Evolutionary conservation across 2,113 vertebrate species (phyloP).

Genomic region (Silurus glanis): DNA sequence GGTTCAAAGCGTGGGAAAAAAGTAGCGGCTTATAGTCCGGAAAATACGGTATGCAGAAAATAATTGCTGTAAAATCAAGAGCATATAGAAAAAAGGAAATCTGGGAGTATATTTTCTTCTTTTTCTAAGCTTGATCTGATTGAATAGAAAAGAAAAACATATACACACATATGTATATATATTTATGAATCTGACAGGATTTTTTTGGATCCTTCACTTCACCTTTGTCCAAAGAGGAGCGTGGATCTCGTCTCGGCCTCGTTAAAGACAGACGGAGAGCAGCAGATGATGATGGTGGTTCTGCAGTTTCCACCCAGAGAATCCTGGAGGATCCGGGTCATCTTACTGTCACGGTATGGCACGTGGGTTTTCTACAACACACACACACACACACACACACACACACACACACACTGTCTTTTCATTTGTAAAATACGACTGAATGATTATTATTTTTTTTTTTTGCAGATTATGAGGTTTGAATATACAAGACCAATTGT

Average conservation of each 20-base stretch:
- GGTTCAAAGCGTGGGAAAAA: no score
- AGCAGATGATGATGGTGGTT: slow-evolving; percentile 94
- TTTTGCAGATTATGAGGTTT: not conserved
- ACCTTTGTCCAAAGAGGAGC: slow-evolving; percentile 94
- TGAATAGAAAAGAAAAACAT: not conserved
- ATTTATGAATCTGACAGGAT: no score
- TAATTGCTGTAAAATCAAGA: not conserved
- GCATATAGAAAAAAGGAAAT: not conserved
- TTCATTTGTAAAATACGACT: not conserved
- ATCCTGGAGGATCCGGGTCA: slow-evolving; percentile 94
- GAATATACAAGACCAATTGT: not conserved
- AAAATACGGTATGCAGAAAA: no score
- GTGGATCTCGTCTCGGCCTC: slow-evolving; percentile 92
- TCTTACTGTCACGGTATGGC: slow-evolving; percentile 94
- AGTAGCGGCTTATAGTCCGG: no score
- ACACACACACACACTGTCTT: not conserved
- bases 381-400: not conserved
- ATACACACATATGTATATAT: not conserved
- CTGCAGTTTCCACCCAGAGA: slow-evolving; percentile 92
- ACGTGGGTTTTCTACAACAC: slow-evolving; percentile 85
- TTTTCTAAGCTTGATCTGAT: not conserved
- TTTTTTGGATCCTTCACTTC: not conserved
- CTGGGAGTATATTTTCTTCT: not conserved
- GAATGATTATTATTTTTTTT: not conserved
- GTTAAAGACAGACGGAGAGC: slow-evolving; percentile 90